A percentile compares a stretch with the other conserved stretches of the same genome.
phyloP scores from a whole-genome alignment of 1,140 invertebrate species.

The Temnothorax nylanderi region DNA sequence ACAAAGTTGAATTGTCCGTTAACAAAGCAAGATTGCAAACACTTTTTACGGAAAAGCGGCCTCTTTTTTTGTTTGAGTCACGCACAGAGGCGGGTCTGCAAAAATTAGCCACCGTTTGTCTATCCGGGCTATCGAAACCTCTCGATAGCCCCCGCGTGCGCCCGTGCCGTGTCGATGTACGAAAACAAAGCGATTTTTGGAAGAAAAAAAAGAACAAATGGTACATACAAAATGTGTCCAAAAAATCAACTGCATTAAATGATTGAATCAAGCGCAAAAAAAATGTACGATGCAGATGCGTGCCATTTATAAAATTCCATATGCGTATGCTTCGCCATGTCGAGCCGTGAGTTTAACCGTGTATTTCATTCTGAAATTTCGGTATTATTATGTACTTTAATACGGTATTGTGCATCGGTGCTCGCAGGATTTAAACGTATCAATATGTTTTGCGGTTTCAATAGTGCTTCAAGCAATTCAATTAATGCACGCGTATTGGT shows the following conservation, averaged over 20 bases:
- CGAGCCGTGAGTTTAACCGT: not conserved
- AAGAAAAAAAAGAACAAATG: not conserved
- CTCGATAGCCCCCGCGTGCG: not conserved
- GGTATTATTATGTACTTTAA: conserved; percentile 39
- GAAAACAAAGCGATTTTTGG: not conserved
- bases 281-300: not conserved
- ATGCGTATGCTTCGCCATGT: not conserved
- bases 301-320: conserved; percentile 24
- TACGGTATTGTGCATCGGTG: conserved; percentile 18
- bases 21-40: conserved; percentile 78
- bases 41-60: conserved; percentile 64
- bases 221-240: not conserved
- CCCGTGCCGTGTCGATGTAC: not conserved
- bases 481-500: conserved; percentile 8
- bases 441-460: conserved; percentile 40
- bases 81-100: conserved; percentile 49
- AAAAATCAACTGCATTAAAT: conserved; percentile 36
- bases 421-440: conserved; percentile 23
- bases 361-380: conserved; percentile 30
- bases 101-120: conserved; percentile 65
- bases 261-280: not conserved
- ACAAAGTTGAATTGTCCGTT: conserved; percentile 80
- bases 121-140: conserved; percentile 36
- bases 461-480: conserved; percentile 19
- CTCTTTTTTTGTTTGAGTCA: conserved; percentile 58